Evolutionary conservation across 2,888 invertebrate species (phyloP).

Genomic region (Hofmannophila pseudospretella): DNA sequence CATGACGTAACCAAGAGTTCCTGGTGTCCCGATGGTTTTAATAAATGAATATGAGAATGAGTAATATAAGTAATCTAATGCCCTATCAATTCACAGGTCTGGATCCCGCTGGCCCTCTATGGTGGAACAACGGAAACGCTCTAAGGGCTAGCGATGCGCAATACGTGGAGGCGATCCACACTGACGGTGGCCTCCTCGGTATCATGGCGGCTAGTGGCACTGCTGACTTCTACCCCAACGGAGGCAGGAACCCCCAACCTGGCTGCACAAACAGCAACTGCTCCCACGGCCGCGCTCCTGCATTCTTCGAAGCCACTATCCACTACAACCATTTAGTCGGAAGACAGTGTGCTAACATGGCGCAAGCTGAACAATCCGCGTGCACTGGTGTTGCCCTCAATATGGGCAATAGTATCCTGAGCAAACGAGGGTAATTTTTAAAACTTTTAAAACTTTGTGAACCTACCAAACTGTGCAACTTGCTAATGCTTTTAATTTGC

Average conservation of each 20-base stretch:
- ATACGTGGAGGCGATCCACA: slow-evolving; percentile 42
- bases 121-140: slow-evolving; percentile 27
- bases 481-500: slow-evolving; percentile 12
- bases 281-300: slow-evolving; percentile 8
- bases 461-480: too few species aligned
- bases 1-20: too few species aligned
- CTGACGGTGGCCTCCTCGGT: slow-evolving; percentile 35
- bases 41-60: too few species aligned
- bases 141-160: slow-evolving; percentile 24
- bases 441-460: too few species aligned
- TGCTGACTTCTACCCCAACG: slow-evolving; percentile 41
- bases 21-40: too few species aligned
- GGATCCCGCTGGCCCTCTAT: slow-evolving; percentile 44
- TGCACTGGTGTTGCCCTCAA: slow-evolving; percentile 23
- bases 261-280: slow-evolving; percentile 22
- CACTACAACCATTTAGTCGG: slow-evolving; percentile 23
- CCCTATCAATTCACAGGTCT: slow-evolving; percentile 25
- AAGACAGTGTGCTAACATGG: slow-evolving; percentile 23
- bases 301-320: slow-evolving; percentile 24
- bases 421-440: slow-evolving; percentile 17
- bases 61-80: too few species aligned
- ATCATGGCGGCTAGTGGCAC: slow-evolving; percentile 31
- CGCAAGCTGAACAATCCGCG: slow-evolving; percentile 19
- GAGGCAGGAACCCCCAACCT: slow-evolving; percentile 31
- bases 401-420: slow-evolving; percentile 29